Evolutionary conservation across 2,888 invertebrate species (phyloP), one percentile per base, ranked within the genome.

Genomic region (Conchocele bisecta): DNA sequence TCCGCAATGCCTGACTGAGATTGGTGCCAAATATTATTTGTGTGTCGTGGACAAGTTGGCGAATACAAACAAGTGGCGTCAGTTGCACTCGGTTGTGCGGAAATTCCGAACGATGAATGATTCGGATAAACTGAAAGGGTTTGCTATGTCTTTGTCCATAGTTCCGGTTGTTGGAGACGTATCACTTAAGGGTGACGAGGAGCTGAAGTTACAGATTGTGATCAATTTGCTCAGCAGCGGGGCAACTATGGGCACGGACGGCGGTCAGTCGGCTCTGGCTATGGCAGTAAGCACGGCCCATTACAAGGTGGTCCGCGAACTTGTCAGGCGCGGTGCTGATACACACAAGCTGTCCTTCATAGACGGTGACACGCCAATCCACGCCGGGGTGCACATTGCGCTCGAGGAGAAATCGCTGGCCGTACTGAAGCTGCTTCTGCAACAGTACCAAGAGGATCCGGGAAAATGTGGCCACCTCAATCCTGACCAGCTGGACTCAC

Each of bases 341-440:
- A 81, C 85, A 0, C 31, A 48, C 4, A 44, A 59, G 9, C 28
- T 87, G 29, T 72, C 78, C 0, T 58, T 87, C 24, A 60, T 57
- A 4, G 26, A 41, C 0, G 83, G 84, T n/a, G 87, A 88, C 53
- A 86, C 86, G 31, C 86, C 86, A 0, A 72, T 86, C 2, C 86
- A 86, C 71, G 86, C 83, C 51, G 84, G 85, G 15, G 46, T 86
- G 17, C 56, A 46, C 5, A 70, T 87, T 6, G 84, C 83, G 13
- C 53, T 87, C 28, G 82, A 79, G 17, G 83, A 80, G 41, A 83
- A 48, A 26, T 29, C 46, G 13, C 31, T 59, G 2, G 42, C 65
- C 6, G 41, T 86, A 13, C 69, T 87, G 28, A 83, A 86, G 28
- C 64, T 73, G 46, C 71, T 86, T 33, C 59, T 85, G 33, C 60